Evolutionary conservation across 1,140 invertebrate genomes (phyloP).

Genomic region (Drosophila simulans): DNA sequence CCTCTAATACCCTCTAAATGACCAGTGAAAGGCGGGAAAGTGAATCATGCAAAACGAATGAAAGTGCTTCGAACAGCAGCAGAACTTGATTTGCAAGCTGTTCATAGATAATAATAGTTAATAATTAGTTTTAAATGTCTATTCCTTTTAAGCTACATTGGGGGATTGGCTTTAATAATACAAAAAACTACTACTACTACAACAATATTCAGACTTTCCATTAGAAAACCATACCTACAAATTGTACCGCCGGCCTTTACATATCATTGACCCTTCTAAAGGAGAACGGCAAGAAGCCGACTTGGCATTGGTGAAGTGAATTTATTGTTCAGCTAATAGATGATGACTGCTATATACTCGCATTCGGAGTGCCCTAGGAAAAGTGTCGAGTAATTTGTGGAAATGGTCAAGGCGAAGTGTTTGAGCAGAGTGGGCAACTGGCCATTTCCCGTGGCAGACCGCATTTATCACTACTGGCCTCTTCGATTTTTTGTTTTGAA

Average conservation of each 20-base stretch:
- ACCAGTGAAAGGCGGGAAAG: conserved; percentile 15
- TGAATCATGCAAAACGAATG: conserved; percentile 23
- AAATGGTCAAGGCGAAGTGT: conserved; percentile 19
- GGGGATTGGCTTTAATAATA: too few species aligned
- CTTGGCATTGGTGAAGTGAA: conserved; percentile 32
- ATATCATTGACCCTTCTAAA: conserved; percentile 27
- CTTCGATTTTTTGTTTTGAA: conserved; percentile 15
- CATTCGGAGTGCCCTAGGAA: conserved; percentile 23
- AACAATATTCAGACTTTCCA: background rate
- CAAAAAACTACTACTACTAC: too few species aligned
- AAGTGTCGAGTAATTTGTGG: conserved; percentile 53
- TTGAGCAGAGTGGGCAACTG: background rate
- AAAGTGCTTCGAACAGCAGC: conserved; percentile 11
- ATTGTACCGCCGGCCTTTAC: conserved; percentile 2
- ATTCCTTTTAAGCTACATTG: too few species aligned
- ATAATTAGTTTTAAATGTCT: too few species aligned
- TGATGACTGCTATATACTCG: conserved; percentile 54
- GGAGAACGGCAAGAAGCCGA: background rate
- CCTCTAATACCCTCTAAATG: conserved; percentile 2
- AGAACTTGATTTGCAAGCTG: background rate
- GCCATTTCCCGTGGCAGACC: conserved; percentile 22
- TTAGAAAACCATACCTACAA: background rate
- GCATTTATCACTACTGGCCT: conserved; percentile 40
- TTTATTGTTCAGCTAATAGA: conserved; percentile 56
- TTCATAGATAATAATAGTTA: too few species aligned